Base-by-base conservation (phyloP, 2,888 invertebrate species). In the Andrena marginata region DNA sequence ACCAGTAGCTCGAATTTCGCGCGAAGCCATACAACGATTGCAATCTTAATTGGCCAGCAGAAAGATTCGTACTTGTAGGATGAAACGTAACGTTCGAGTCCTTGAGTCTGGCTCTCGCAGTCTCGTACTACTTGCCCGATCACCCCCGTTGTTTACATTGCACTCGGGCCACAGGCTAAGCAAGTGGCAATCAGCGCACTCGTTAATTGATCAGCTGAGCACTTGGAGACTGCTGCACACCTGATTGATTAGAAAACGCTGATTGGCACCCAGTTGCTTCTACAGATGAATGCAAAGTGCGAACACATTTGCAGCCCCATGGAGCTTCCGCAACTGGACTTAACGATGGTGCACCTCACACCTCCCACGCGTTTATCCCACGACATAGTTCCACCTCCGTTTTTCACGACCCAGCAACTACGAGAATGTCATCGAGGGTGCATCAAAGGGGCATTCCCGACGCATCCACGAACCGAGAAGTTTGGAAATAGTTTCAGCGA, bases 401-500 rank as follows among this genome's bases (percentile, higher is more conserved):
- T 10, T 10, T 33, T 13, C 20, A 31, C 10, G 13, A 2, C 6
- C 13, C 2, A 16, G 13, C 26, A n/a, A n/a, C 16, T 6, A 31
- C 16, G 8, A 31, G 54, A 54, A 70, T 62, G 69, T 51, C 31
- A 54, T n/a, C 8, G 54, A 2, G 71, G 31, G 13, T 2, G 26
- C 33, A 16, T 59, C 78, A 35, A 64, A 65, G 59, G 8, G 35
- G 7, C 35, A 70, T 77, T 64, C 69, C 59, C 16, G 60, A 35
- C 35, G 33, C 35, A 7, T 33, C 10, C 56, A 13, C 71, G 10
- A 20, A 42, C 35, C 23, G 26, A n/a, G 51, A 65, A 77, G 59
- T 77, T 80, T 65, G 65, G 77, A 77, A 77, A 79, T 79, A 70
- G 64, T 79, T 77, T 0, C 8, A 33, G 20, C 49, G 59, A 20